These are phyloP conservation scores for Plagodis pulveraria DNA, from an alignment of 2,888 invertebrate species.

Conservation along the genomic window DNA sequence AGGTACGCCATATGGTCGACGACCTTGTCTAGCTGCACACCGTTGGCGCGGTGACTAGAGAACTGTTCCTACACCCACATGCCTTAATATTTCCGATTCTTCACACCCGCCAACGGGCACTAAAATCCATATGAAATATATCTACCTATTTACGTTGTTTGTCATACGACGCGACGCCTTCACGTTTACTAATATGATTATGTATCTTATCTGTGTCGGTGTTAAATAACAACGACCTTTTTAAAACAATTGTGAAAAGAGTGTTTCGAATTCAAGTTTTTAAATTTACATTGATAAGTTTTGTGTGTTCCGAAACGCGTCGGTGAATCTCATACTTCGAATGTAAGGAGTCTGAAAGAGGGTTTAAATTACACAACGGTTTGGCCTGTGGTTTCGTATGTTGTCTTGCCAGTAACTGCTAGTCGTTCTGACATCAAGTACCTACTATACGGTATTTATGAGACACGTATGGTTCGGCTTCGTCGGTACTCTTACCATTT, in stretches of 20 bases:
- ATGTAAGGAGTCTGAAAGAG: slow-evolving; percentile 18
- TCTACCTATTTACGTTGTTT: slow-evolving; percentile 19
- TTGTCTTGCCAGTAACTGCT: slow-evolving; percentile 10
- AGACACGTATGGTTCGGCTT: slow-evolving; percentile 44
- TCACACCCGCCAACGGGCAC: slow-evolving; percentile 39
- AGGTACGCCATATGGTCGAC: slow-evolving; percentile 73
- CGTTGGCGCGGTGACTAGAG: slow-evolving; percentile 52
- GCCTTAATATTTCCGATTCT: slow-evolving; percentile 57
- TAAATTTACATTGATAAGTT: slow-evolving; percentile 26
- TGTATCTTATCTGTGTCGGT: slow-evolving; percentile 45
- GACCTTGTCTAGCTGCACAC: slow-evolving; percentile 60
- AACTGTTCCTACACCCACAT: slow-evolving; percentile 66
- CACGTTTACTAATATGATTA: slow-evolving; percentile 36
- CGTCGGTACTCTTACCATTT: slow-evolving; percentile 52
- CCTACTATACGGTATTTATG: slow-evolving; percentile 29
- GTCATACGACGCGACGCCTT: slow-evolving; percentile 36
- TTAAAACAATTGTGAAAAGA: slow-evolving; percentile 33
- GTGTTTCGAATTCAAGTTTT: slow-evolving; percentile 27
- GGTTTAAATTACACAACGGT: slow-evolving; percentile 39
- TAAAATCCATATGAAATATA: slow-evolving; percentile 28
- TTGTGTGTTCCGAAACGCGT: slow-evolving; percentile 22
- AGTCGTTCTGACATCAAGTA: slow-evolving; percentile 28
- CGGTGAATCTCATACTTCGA: slow-evolving; percentile 14
- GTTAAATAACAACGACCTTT: slow-evolving; percentile 52
- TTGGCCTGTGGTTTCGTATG: slow-evolving; percentile 32